Evolutionary conservation across 1,140 invertebrate genomes (phyloP), one percentile per base, ranked within the genome.

Genomic region (Sminthurides bifidus): DNA sequence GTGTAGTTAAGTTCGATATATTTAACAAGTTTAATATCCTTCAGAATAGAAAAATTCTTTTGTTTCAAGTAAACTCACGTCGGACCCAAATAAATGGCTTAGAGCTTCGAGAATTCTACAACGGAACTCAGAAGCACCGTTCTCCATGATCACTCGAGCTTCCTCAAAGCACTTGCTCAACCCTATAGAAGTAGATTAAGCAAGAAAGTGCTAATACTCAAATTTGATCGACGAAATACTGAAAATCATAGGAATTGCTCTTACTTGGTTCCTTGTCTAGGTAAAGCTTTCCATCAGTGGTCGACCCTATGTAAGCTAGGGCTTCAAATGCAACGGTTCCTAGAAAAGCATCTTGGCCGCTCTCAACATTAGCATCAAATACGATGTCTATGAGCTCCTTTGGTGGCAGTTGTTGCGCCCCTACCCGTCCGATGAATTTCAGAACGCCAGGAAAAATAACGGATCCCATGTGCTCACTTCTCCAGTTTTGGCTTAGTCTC

Each of bases 401-500:
- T 26, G 48, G 50, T 3, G 59, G 52, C 12, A 55, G 15, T 24
- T 57, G 46, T 8, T n/a, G 21, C 19, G 41, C 52, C 23, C 60
- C 63, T 15, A 65, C 49, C 50, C 53, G 59, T 26, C 60, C 63
- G 41, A 65, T 37, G 41, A 64, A 64, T 52, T 64, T 64, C 0
- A 64, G 35, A 24, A 61, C 41, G 17, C 54, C 59, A 24, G 59
- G 62, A 46, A 64, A 60, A 0, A 64, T 23, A 21, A 64, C 40
- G 19, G 41, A 31, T 33, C 37, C 27, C 6, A 62, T n/a, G 15
- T 59, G 40, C 43, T 64, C 52, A 29, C 43, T 24, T 54, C 54
- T 31, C 58, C 53, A 61, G 37, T 54, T 29, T 55, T 27, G 17
- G 64, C 19, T 51, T 58, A 55, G 12, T n/a, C n/a, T n/a, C n/a